Evolutionary conservation across 1,140 invertebrate genomes (phyloP), one percentile per base, ranked within the genome.

Genomic region (Helicoverpa zea): DNA sequence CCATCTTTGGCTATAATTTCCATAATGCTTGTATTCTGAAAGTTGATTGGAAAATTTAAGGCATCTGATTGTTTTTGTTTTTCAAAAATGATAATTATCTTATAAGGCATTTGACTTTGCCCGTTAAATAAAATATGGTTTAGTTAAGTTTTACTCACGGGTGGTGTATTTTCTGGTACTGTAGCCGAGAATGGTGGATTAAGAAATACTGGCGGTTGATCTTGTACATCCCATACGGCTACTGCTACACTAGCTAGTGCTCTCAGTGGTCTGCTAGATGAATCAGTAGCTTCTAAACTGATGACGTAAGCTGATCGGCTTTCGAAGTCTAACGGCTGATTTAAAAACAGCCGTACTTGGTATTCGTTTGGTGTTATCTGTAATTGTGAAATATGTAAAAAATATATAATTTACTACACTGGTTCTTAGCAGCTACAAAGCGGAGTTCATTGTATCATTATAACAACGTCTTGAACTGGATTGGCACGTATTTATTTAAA

Each of bases 141-240:
- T n/a, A n/a, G n/a, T n/a, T n/a, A n/a, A n/a, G n/a, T 49, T 35
- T 29, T 47, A 88, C 91, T 93, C 90, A 96, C 96, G 14, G 95
- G 94, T 4, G 95, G 93, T 0, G 96, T 97, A 84, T 97, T 98
- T 89, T 98, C 98, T 2, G 96, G 94, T 12, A 98, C 95, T 0
- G 97, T 97, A 2, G 97, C 97, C 1, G 97, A 97, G 85, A 97
- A 98, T 0, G 97, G 97, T 1, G 97, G 97, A 86, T 97, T 97
- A 1, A 97, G 87, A 85, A 98, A 98, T 2, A 96, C 95, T 0
- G 98, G 98, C 18, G 97, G 97, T 87, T 98, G 97, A 90, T 98
- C 98, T 89, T 97, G 98, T 2, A 98, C 96, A 87, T 98, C 98
- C 30, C 96, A 92, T 13, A 98, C 96, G 16, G 97, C 96, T 0